phyloP scores from a whole-genome alignment of 1,140 invertebrate genomes.

The Drosophila pseudoananassae region DNA sequence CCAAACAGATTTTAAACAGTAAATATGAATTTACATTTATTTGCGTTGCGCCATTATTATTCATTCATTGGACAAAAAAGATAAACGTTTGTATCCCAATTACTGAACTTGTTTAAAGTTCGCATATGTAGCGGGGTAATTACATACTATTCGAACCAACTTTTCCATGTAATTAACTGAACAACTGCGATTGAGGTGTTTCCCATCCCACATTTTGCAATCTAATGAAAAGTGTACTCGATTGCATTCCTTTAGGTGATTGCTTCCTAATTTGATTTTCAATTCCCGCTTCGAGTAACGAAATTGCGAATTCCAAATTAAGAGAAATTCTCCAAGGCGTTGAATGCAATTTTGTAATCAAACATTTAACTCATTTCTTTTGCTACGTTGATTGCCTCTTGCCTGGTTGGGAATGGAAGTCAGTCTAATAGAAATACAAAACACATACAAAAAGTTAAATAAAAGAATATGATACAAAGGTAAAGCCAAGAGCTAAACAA shows the following conservation, averaged over 20 bases:
- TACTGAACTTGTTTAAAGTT: not conserved
- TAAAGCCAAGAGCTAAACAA: conserved; percentile 65
- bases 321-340: conserved; percentile 41
- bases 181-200: not conserved
- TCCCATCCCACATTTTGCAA: not conserved
- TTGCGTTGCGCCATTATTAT: not conserved
- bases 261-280: not conserved
- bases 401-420: conserved; percentile 16
- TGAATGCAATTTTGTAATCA: conserved; percentile 58
- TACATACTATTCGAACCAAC: not conserved
- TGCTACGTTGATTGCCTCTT: conserved; percentile 48
- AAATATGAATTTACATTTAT: not conserved
- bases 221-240: not conserved
- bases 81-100: not conserved
- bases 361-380: conserved; percentile 56
- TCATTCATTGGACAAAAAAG: too few species aligned
- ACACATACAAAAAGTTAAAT: conserved; percentile 42
- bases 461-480: conserved; percentile 59
- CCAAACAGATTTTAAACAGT: not conserved
- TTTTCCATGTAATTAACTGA: not conserved
- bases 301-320: conserved; percentile 2
- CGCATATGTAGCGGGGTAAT: not conserved
- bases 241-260: not conserved
- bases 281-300: not conserved
- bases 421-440: conserved; percentile 55